phyloP scores from a whole-genome alignment of 2,888 invertebrate genomes.

The Rhamphomyia laevipes region DNA sequence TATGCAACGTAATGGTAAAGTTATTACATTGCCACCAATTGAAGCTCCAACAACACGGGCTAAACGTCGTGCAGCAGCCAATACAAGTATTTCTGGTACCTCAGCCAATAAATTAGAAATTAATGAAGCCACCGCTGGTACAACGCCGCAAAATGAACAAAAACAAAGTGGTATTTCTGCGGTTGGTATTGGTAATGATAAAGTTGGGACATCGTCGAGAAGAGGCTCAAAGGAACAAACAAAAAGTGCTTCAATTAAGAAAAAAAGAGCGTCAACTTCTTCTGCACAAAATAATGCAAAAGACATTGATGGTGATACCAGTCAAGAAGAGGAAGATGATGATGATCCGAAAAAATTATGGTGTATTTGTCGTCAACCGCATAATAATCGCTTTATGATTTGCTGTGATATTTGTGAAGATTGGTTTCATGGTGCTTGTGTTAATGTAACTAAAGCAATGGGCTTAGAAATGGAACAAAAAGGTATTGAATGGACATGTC shows the following conservation, averaged over 20 bases:
- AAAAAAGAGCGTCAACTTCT: constrained; percentile 10
- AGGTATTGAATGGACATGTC: constrained; percentile 81
- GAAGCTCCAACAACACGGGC: constrained; percentile 74
- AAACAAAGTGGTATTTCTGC: neutral
- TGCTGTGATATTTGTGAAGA: constrained; percentile 93
- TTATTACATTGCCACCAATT: constrained; percentile 68
- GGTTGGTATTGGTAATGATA: neutral
- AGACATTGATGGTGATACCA: constrained; percentile 3
- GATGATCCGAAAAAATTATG: constrained; percentile 88
- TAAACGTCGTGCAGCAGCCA: constrained; percentile 42
- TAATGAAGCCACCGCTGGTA: neutral
- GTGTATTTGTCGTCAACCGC: constrained; percentile 92
- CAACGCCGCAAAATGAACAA: neutral
- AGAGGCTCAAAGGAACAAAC: neutral
- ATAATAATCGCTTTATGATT: constrained; percentile 94
- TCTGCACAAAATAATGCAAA: constrained; percentile 5
- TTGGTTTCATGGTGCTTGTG: constrained; percentile 98
- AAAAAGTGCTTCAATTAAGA: neutral
- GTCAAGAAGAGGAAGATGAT: constrained; percentile 45
- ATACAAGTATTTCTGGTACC: neutral
- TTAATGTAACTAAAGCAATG: constrained; percentile 82
- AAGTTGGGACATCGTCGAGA: neutral
- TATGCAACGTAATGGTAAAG: constrained; percentile 58
- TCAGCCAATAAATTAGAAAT: constrained; percentile 8
- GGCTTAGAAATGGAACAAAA: constrained; percentile 85